Evolutionary conservation across 2,888 invertebrate species (phyloP).

Genomic region (Apodemia duryi): DNA sequence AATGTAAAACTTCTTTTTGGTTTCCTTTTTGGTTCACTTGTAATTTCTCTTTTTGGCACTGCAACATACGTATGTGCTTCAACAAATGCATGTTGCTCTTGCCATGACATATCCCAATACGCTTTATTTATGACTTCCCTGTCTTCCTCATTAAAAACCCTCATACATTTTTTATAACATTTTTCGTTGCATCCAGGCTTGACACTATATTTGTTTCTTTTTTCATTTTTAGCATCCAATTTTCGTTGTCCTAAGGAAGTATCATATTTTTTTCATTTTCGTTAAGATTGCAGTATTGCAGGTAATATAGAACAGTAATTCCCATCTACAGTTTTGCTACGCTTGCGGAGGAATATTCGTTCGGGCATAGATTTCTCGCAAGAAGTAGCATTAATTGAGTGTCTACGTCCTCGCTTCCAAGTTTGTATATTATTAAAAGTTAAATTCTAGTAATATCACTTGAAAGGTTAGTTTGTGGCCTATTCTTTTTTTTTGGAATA

Average conservation of each 20-base stretch:
- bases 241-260: conserved; percentile 5
- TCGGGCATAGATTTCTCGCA: too few relatives aligned
- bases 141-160: conserved; percentile 15
- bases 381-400: too few relatives aligned
- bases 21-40: conserved; percentile 26
- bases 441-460: conserved; percentile 6
- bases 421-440: conserved; percentile 14
- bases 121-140: conserved; percentile 17
- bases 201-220: conserved; percentile 1
- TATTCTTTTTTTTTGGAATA: conserved; percentile 9
- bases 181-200: conserved; percentile 10
- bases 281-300: background rate
- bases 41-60: conserved; percentile 29
- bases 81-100: conserved; percentile 27
- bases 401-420: conserved; percentile 12
- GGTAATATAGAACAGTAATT: too few relatives aligned
- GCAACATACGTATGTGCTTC: conserved; percentile 26
- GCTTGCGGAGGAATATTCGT: too few relatives aligned
- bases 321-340: too few relatives aligned
- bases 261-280: conserved; percentile 14
- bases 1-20: conserved; percentile 27
- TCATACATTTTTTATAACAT: conserved; percentile 9
- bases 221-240: conserved; percentile 10
- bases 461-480: conserved; percentile 17
- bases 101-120: conserved; percentile 25